Conservation (phyloP, 2,797 vertebrate species). For the Pyrocephalus nanus region DNA sequence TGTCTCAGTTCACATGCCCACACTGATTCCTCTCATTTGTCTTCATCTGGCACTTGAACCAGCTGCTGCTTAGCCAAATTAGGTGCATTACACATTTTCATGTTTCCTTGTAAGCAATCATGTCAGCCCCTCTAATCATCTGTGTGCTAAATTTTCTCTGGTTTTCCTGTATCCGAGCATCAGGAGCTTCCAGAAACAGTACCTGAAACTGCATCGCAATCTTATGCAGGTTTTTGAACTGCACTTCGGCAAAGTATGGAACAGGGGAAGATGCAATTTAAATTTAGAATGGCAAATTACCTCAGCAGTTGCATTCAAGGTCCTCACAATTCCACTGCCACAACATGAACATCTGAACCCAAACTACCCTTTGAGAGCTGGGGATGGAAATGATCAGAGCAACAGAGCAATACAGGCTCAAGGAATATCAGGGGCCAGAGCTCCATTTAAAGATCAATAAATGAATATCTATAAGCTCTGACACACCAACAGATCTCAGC, state of each 20-base stretch:
- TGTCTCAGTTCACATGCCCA: not conserved
- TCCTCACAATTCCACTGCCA: not conserved
- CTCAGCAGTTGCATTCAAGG: not conserved
- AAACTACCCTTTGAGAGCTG: not conserved
- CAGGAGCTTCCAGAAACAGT: not conserved
- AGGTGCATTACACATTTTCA: not conserved
- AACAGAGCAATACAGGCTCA: not conserved
- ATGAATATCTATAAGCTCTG: not conserved
- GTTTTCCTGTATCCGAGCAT: not conserved
- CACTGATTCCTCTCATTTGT: not conserved
- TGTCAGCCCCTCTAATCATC: not conserved
- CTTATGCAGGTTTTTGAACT: not conserved
- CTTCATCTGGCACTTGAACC: not conserved
- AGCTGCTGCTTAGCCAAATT: not conserved
- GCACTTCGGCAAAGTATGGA: not conserved
- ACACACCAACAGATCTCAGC: not conserved
- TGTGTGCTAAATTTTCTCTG: not conserved
- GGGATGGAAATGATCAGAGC: not conserved
- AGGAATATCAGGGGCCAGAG: not conserved
- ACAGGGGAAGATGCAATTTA: not conserved
- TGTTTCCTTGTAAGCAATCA: not conserved
- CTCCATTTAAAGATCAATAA: not conserved
- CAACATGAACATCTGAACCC: not conserved
- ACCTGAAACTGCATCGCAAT: not conserved
- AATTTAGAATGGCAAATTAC: not conserved